Evolutionary conservation across 2,113 vertebrate species (phyloP), one percentile per base, ranked within the genome.

Genomic region (Australoheros scitulus): DNA sequence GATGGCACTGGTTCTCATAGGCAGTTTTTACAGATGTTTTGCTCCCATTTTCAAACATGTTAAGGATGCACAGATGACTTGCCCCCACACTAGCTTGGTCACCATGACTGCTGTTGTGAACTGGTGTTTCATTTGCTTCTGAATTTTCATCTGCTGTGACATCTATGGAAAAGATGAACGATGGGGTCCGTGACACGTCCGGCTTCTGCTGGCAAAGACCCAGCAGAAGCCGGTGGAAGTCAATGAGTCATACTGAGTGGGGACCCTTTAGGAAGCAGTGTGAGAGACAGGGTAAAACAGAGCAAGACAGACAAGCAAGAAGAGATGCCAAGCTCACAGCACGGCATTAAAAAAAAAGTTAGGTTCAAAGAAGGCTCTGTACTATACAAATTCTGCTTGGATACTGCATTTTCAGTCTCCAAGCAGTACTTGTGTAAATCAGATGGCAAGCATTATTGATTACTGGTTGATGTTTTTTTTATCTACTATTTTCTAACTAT

Each of bases 151-250:
- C 64, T 74, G 68, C 82, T 74, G 86, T 93, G 92, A 85, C 87
- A 93, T 93, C 91, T 78, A 90, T 91, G 86, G 80, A 94, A 92
- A 93, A 93, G 79, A 89, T 86, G 86, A 88, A 85, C 92, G 70
- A 85, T 81, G 84, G 93, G 92, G 90, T 89, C 87, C 91, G 86
- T 93, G 93, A 94, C 89, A 93, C 92, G 95, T 96, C 95, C 94
- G 93, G 93, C 91, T 90, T 91, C 88, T 90, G 74, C 81, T 93
- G 93, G 94, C 89, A 91, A 81, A 91, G 79, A 87, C 47, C 34
- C 34, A 89, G 88, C 84, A 86, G 89, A 92, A 92, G 86, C 81
- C 83, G 85, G 82, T 83, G 64, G 81, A 89, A 90, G 91, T 86
- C 82, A 88, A 24, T 82, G 85, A 91, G 72, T 92, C 93, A 93